These are phyloP conservation scores for Sebastes oblongus DNA, from an alignment of 2,797 vertebrate genomes.

Conservation along the genomic window DNA sequence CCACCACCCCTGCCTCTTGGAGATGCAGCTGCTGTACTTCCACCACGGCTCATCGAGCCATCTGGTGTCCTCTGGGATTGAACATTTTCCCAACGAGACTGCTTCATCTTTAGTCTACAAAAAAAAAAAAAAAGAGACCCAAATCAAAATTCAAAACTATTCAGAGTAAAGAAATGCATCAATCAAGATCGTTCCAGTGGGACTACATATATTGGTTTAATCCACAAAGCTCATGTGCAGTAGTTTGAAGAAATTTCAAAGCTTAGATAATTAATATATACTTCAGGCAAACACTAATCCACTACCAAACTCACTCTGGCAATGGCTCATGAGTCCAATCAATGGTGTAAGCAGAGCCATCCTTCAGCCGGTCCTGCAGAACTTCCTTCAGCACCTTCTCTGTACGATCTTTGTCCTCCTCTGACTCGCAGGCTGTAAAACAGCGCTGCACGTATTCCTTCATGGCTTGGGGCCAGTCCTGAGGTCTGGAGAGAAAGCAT, in stretches of 20 bases:
- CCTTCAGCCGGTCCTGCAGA: slow-evolving; percentile 90
- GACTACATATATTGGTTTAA: not conserved
- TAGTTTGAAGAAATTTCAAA: not conserved
- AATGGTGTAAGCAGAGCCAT: slow-evolving; percentile 92
- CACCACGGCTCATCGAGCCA: slow-evolving; percentile 68
- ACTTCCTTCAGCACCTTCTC: slow-evolving; percentile 93
- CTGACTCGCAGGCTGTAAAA: slow-evolving; percentile 92
- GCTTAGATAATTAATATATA: not conserved
- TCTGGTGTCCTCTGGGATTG: slow-evolving; percentile 73
- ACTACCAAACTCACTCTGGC: slow-evolving; percentile 85
- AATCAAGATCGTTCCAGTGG: not conserved
- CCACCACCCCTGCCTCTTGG: slow-evolving; percentile 74
- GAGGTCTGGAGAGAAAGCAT: slow-evolving; percentile 78
- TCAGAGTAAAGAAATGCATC: not conserved
- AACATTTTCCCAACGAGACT: slow-evolving; percentile 81
- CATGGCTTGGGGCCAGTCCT: slow-evolving; percentile 95
- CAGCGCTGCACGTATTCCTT: slow-evolving; percentile 95
- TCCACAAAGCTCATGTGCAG: not conserved
- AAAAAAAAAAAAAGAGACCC: not conserved
- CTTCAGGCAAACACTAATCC: not conserved
- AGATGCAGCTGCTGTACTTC: slow-evolving; percentile 49
- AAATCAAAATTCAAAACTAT: not conserved
- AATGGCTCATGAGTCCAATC: slow-evolving; percentile 92
- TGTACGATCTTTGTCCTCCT: slow-evolving; percentile 93
- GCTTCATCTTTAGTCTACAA: slow-evolving; percentile 80